Evolutionary conservation across 2,797 vertebrate genomes (phyloP), one percentile per base, ranked within the genome.

Genomic region (Macropus fuliginosus): DNA sequence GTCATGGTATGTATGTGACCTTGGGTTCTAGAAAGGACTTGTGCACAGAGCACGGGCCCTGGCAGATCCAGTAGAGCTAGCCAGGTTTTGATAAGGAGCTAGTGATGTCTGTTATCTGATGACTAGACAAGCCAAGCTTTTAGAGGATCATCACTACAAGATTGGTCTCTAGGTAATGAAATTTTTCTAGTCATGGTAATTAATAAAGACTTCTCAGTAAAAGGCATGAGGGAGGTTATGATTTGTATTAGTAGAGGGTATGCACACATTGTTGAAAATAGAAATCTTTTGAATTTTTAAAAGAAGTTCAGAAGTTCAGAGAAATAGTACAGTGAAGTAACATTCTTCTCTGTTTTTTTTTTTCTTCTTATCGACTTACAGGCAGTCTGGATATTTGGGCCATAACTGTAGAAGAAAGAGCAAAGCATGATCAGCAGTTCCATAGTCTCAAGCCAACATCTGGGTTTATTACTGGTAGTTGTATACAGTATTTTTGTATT

Each of bases 391-490:
- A 99, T 98, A 99, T 99, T 98, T 99, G 99, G 99, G 99, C 99
- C 97, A 99, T 99, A 98, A 99, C 99, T 74, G 99, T 99, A 98
- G 99, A 99, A 96, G 99, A 99, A 98, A 99, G 99, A 99, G 99
- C 99, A 50, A 99, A 99, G 98, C 99, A 99, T 98, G 99, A 99
- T 98, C 99, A 99, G 95, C 99, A 99, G 98, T 99, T 99, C 98
- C 99, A 99, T 97, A 99, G 99, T 98, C 99, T 99, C 98, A 99
- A 99, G 98, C 99, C 99, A 91, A 99, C 98, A 54, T 99, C 99
- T 94, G 99, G 99, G 98, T 99, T 99, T 98, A 99, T 99, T 98
- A 99, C 99, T 98, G 99, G 99, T 99, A 98, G 99, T 96, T 95
- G 89, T 87, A 91, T 54, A 94, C 50, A 2, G 0, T 66, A 0